Conservation (phyloP, 2,113 vertebrate genomes). For the Tichodroma muraria region DNA sequence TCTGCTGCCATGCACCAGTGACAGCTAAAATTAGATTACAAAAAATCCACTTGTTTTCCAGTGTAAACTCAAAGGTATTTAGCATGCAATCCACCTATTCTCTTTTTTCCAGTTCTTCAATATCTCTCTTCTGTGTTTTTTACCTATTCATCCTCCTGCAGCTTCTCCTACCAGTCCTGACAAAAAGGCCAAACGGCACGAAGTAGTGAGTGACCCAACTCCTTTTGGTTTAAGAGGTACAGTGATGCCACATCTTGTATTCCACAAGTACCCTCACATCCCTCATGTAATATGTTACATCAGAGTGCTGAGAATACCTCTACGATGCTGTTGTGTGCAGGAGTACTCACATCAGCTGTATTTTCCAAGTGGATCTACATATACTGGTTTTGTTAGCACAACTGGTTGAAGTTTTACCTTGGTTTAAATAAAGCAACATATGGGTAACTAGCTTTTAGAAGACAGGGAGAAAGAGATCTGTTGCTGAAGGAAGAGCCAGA, state of each 20-base stretch:
- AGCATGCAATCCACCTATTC: slow-evolving; percentile 21
- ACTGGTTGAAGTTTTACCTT: neutral
- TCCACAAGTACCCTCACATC: neutral
- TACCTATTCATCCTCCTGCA: slow-evolving; percentile 69
- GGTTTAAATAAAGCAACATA: neutral
- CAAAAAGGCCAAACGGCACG: slow-evolving; percentile 92
- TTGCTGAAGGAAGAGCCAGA: neutral
- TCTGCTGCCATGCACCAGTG: neutral
- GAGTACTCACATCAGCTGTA: neutral
- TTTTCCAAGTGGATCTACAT: neutral
- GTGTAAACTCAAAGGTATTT: slow-evolving; percentile 56
- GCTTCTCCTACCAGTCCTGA: slow-evolving; percentile 91
- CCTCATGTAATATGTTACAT: neutral
- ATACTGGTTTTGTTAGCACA: neutral
- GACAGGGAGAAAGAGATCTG: neutral
- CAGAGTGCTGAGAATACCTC: neutral
- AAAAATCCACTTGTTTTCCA: slow-evolving; percentile 21
- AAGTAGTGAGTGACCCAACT: slow-evolving; percentile 95
- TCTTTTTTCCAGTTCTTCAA: slow-evolving; percentile 39
- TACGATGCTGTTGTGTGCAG: neutral
- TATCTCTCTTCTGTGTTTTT: slow-evolving; percentile 55
- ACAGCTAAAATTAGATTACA: neutral
- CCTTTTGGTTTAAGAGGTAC: slow-evolving; percentile 95
- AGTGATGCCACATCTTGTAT: slow-evolving; percentile 31
- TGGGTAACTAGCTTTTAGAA: neutral